A percentile compares a stretch with the other conserved stretches of the same genome.
phyloP scores from a whole-genome alignment of 2,797 vertebrate species.

The Enteromius thamalakanensis region DNA sequence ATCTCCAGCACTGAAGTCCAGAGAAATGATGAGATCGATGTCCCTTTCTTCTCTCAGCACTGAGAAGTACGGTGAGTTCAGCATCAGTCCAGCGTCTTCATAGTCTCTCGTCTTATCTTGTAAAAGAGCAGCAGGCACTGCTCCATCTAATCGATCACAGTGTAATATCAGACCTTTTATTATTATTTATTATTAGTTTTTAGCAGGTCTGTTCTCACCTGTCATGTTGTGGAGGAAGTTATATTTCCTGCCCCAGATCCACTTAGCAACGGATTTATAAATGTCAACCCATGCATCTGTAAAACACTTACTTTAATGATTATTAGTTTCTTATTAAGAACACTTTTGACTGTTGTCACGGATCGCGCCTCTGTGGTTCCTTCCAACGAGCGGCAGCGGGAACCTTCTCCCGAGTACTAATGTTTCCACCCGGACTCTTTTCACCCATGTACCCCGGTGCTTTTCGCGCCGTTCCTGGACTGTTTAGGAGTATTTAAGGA shows the following conservation, averaged over 20 bases:
- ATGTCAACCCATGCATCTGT: neutral
- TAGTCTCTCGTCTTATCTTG: neutral
- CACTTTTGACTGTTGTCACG: neutral
- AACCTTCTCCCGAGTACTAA: too few relatives aligned
- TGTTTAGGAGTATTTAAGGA: too few relatives aligned
- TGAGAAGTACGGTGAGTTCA: constrained; percentile 26
- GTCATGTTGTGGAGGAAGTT: constrained; percentile 43
- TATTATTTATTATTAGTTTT: too few relatives aligned
- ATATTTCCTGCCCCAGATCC: constrained; percentile 47
- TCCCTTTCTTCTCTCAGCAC: constrained; percentile 19
- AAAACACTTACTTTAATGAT: neutral
- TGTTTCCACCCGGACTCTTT: too few relatives aligned
- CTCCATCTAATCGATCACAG: neutral
- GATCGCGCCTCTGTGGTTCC: too few relatives aligned
- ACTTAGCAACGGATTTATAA: neutral
- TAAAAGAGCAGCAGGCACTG: neutral
- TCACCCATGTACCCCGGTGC: too few relatives aligned
- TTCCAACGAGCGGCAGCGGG: too few relatives aligned
- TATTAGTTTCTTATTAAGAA: neutral
- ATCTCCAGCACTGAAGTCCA: constrained; percentile 31
- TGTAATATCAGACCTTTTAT: neutral
- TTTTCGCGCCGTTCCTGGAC: too few relatives aligned
- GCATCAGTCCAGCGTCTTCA: neutral
- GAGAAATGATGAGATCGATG: constrained; percentile 39
- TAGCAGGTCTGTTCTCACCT: constrained; percentile 9